Conservation (phyloP, 2,797 vertebrate genomes). For the Poeciliopsis infans region DNA sequence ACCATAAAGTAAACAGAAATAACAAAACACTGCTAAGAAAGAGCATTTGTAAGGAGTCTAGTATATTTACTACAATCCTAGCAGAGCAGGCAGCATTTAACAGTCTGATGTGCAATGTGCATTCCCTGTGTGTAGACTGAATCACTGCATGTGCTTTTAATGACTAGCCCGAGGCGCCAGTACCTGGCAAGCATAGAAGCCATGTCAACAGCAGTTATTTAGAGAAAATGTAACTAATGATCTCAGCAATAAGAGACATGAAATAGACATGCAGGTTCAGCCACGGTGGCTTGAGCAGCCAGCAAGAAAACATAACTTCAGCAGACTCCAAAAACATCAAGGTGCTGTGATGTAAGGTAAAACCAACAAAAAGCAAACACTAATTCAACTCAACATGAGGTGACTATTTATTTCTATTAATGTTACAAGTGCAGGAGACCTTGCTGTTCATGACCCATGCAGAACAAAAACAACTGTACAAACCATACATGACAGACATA, state of each 20-base stretch:
- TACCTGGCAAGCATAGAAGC: constrained; percentile 45
- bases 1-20: constrained; percentile 49
- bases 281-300: constrained; percentile 35
- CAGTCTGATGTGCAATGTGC: constrained; percentile 18
- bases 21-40: constrained; percentile 21
- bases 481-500: constrained; percentile 14
- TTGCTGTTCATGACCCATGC: constrained; percentile 25
- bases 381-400: constrained; percentile 46
- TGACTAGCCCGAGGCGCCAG: constrained; percentile 31
- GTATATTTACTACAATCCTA: constrained; percentile 12
- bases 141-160: constrained; percentile 29
- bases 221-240: constrained; percentile 56
- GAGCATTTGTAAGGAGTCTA: constrained; percentile 16
- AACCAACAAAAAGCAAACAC: constrained; percentile 31
- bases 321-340: not conserved
- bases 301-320: constrained; percentile 12
- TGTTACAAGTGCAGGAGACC: constrained; percentile 54
- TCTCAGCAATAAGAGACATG: constrained; percentile 29
- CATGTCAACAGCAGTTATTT: constrained; percentile 38
- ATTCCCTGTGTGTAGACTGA: constrained; percentile 28
- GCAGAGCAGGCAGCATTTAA: constrained; percentile 29
- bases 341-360: not conserved
- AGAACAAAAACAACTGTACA: constrained; percentile 11
- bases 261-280: constrained; percentile 38
- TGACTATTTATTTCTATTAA: constrained; percentile 52